Conservation (phyloP, 1,140 invertebrate species). For the Hylyphantes graminicola region DNA sequence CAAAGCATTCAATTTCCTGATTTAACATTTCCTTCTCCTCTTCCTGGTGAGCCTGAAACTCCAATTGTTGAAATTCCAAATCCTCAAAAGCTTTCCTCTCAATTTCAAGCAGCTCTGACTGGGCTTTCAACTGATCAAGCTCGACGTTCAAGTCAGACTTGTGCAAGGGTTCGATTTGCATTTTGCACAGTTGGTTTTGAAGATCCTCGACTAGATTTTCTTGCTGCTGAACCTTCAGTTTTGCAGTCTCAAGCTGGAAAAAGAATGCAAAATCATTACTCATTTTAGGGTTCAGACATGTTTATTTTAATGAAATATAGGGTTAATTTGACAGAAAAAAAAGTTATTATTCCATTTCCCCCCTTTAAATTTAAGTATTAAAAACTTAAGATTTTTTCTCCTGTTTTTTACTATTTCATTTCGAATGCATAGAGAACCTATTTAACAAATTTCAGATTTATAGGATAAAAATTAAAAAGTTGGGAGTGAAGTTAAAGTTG, state of each 20-base stretch:
- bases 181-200: conserved; percentile 36
- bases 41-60: conserved; percentile 86
- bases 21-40: conserved; percentile 81
- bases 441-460: too few relatives aligned
- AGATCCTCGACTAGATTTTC: conserved; percentile 56
- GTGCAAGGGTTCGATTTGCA: conserved; percentile 29
- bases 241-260: conserved; percentile 53
- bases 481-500: too few relatives aligned
- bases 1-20: conserved; percentile 78
- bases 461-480: too few relatives aligned
- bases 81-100: conserved; percentile 84
- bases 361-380: too few relatives aligned
- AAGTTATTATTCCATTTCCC: too few relatives aligned
- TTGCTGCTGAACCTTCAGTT: conserved; percentile 46
- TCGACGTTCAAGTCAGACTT: conserved; percentile 65
- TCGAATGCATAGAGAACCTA: too few relatives aligned
- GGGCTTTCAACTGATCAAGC: conserved; percentile 71
- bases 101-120: conserved; percentile 72
- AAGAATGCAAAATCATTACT: conserved; percentile 3
- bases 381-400: too few relatives aligned
- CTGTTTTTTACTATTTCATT: too few relatives aligned
- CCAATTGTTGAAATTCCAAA: conserved; percentile 91
- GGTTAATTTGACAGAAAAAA: too few relatives aligned
- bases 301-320: too few relatives aligned
- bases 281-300: not conserved